Percentiles rank a stretch among this genome's conserved stretches.
phyloP scores from a whole-genome alignment of 2,113 vertebrate genomes.

The Paramormyrops kingsleyae region DNA sequence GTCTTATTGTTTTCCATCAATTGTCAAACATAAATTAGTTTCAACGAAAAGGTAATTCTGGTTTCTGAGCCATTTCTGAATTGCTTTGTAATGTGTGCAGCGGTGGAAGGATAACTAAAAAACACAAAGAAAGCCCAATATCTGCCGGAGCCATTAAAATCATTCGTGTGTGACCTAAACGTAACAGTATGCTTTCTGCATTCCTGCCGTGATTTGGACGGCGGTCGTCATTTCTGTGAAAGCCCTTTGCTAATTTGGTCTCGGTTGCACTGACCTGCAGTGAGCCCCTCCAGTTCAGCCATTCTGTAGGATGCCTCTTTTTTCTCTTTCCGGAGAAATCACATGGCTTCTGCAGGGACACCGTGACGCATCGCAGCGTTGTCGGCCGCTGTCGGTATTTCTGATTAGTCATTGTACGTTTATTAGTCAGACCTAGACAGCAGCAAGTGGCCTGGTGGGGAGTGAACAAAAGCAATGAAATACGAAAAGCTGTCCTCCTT shows the following conservation, averaged over 20 bases:
- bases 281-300: background rate
- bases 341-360: background rate
- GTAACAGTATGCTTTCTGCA: conserved; percentile 32
- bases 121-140: conserved; percentile 49
- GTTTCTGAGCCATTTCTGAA: conserved; percentile 39
- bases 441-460: background rate
- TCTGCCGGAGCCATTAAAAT: conserved; percentile 56
- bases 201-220: conserved; percentile 33
- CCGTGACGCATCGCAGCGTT: background rate
- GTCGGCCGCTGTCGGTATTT: background rate
- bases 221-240: conserved; percentile 37
- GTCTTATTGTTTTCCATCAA: conserved; percentile 50
- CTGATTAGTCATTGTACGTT: background rate
- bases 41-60: conserved; percentile 39
- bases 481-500: background rate
- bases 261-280: conserved; percentile 15
- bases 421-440: background rate
- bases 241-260: conserved; percentile 43
- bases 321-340: background rate
- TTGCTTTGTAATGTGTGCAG: conserved; percentile 41
- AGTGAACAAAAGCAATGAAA: background rate
- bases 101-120: conserved; percentile 43
- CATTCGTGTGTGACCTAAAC: conserved; percentile 55
- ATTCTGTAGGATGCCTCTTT: background rate
- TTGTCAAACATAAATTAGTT: conserved; percentile 48